These are phyloP conservation scores for Sebastes glaucus DNA, from an alignment of 2,797 vertebrate genomes.

Conservation along the genomic window DNA sequence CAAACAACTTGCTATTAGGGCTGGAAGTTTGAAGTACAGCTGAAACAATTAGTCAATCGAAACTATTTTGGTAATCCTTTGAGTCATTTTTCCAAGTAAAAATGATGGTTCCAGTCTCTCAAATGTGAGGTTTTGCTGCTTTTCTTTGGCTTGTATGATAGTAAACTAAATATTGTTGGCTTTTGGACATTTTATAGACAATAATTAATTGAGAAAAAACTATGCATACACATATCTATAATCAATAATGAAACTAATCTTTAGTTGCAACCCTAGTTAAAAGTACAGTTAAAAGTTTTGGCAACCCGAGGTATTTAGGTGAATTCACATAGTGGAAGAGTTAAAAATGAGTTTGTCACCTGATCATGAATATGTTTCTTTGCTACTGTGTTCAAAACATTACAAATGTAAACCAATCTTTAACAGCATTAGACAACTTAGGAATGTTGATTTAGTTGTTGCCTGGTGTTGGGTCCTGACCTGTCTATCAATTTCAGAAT, in stretches of 20 bases:
- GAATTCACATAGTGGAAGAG: neutral
- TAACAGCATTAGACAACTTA: neutral
- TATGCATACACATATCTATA: neutral
- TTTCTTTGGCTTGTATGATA: neutral
- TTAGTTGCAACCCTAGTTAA: neutral
- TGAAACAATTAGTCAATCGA: neutral
- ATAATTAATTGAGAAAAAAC: neutral
- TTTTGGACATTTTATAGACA: neutral
- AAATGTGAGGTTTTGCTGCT: neutral
- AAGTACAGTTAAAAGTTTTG: neutral
- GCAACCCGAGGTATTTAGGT: neutral
- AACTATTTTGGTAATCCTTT: neutral
- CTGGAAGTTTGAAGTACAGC: neutral
- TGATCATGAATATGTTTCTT: neutral
- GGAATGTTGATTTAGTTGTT: neutral
- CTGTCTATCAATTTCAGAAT: neutral
- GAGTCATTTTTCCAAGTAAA: neutral
- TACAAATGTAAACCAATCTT: neutral
- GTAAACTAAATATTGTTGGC: no score
- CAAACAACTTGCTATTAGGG: neutral
- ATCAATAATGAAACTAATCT: neutral
- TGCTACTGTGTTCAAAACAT: neutral
- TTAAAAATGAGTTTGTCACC: neutral
- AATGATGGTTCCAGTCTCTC: neutral
- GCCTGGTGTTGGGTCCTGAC: neutral